Evolutionary conservation across 2,888 invertebrate species (phyloP), one percentile per base, ranked within the genome.

Genomic region (Pachycephus smyrnensis): DNA sequence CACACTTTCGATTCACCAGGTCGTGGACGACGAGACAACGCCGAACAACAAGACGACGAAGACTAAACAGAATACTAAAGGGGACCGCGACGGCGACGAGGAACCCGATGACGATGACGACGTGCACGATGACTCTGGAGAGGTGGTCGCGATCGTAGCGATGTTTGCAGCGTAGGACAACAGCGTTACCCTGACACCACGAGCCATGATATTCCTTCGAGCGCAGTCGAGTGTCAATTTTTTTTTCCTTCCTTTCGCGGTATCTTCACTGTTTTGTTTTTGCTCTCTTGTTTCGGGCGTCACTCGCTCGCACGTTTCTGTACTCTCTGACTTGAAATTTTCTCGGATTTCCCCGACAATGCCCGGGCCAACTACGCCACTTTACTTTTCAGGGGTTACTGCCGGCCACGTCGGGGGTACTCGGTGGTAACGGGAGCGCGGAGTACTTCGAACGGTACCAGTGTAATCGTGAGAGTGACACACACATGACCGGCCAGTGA

Each of bases 401-500:
- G 71, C 32, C 33, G 31, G 32, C 71, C 71, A 71, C 71, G 71
- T 71, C 71, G 71, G 71, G 69, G 32, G 71, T 71, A 32, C 32
- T 71, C 69, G 75, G 81, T 81, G 84, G 81, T 81, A 84, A 84
- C 85, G 79, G 82, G 84, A 73, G 74, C 36, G 35, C 77, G 83
- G 77, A 76, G 76, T 79, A 83, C 82, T 84, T 81, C 82, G 80
- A 86, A 83, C 84, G 85, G 82, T 83, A 83, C 83, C 82, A 84
- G 85, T 86, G 86, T 84, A 80, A 85, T 83, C 85, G 87, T 88
- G 86, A 86, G 84, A 86, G 83, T 86, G 83, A 88, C 87, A 85
- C 87, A 88, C 87, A 89, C 88, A 89, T 87, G 87, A 90, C 91
- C 90, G 89, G 77, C 86, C 89, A 87, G 88, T 86, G 89, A 89